Base-by-base conservation (phyloP, 23 tunicate species). In the Styela clava region DNA sequence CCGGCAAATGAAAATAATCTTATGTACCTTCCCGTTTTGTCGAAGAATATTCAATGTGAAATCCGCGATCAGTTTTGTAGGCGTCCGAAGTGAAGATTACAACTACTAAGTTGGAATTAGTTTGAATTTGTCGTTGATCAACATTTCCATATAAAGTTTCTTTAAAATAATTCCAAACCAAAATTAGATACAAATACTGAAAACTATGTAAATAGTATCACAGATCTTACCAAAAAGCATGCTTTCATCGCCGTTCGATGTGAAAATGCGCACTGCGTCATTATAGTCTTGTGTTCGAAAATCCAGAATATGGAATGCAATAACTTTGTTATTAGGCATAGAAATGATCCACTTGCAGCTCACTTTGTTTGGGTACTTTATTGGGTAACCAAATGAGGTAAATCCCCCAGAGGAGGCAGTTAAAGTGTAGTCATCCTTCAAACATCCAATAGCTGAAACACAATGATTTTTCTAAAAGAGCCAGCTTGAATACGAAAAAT, bases 191-290 rank as follows among this genome's bases (percentile, higher is more conserved):
- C 56, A 44, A n/a, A n/a, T n/a, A n/a, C n/a, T n/a, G n/a, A n/a
- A n/a, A n/a, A n/a, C n/a, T n/a, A n/a, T n/a, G n/a, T n/a, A n/a
- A n/a, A n/a, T n/a, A n/a, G n/a, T n/a, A n/a, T n/a, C n/a, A n/a
- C n/a, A n/a, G n/a, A n/a, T n/a, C 77, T 71, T 34, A 71, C 77
- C 24, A 35, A 71, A 71, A 33, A 71, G 35, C 7, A 71, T 26
- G 20, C 35, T 71, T 5, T 71, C 16, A 32, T 71, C 34, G 7
- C 16, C 5, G 24, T 3, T 71, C 5, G 77, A 71, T 18, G 77
- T 71, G 35, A 28, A 71, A 16, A 71, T 71, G 3, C 77, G 77
- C 77, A 71, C 3, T 7, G 77, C 77, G 35, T 71, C 77, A 34
- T 71, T 71, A 12, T 21, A 71, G 29, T 71, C 34, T 30, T 16